A percentile compares a stretch with the other conserved stretches of the same genome.
phyloP scores from a whole-genome alignment of 2,113 vertebrate species.

The Rynchops niger region DNA sequence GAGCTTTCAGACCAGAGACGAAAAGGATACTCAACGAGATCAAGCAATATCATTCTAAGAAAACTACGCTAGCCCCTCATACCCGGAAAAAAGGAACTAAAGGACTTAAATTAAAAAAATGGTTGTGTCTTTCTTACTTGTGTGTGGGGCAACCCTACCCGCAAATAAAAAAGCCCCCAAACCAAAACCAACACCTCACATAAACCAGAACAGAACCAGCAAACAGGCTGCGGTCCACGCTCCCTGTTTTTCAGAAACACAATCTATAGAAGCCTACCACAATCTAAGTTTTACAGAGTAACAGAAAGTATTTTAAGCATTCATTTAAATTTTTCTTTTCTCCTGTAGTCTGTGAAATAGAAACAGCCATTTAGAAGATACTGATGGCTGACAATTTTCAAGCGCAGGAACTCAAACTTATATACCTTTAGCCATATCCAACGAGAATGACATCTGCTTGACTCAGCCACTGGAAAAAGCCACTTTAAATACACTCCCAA shows the following conservation, averaged over 20 bases:
- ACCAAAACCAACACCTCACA: background rate
- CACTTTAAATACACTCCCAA: background rate
- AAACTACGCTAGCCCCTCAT: background rate
- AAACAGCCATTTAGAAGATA: background rate
- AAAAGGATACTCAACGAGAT: background rate
- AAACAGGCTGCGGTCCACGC: background rate
- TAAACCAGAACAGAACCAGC: background rate
- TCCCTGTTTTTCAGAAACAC: background rate
- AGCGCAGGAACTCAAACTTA: background rate
- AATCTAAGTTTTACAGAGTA: background rate
- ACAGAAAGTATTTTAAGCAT: background rate
- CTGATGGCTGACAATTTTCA: background rate
- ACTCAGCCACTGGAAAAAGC: background rate
- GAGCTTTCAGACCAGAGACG: background rate
- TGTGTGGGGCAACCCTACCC: fast-evolving
- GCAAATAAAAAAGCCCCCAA: background rate
- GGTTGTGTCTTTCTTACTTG: background rate
- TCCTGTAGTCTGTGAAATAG: background rate
- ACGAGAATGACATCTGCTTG: background rate
- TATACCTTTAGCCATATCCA: background rate
- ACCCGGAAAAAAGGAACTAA: background rate
- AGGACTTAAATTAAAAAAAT: background rate
- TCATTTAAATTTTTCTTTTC: background rate
- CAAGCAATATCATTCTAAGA: background rate
- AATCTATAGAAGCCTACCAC: background rate